Conservation (phyloP, 2,888 invertebrate genomes). For the Thyatira batis region DNA sequence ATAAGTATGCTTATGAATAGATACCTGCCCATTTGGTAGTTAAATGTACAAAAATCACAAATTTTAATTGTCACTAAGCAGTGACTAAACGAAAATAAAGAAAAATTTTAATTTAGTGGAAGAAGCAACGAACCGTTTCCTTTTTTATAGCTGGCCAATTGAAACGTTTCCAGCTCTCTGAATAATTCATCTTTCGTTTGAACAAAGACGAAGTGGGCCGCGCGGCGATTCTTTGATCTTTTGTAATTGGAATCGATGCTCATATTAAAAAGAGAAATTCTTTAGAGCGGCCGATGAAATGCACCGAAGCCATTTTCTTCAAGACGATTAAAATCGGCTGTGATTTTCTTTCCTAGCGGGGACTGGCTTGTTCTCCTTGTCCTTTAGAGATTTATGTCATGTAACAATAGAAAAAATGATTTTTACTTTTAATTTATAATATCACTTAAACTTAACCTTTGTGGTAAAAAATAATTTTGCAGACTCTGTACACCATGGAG, state of each 20-base stretch:
- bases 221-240: conserved; percentile 83
- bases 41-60: conserved; percentile 31
- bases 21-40: neutral
- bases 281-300: conserved; percentile 75
- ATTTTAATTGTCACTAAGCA: conserved; percentile 55
- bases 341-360: conserved; percentile 56
- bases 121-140: conserved; percentile 80
- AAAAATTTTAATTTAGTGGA: conserved; percentile 79
- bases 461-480: neutral
- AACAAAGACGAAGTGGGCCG: conserved; percentile 83
- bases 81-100: conserved; percentile 71
- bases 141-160: conserved; percentile 83
- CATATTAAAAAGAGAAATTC: conserved; percentile 81
- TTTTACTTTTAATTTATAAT: neutral
- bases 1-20: neutral
- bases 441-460: neutral
- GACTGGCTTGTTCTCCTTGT: conserved; percentile 29
- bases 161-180: conserved; percentile 82
- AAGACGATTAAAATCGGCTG: conserved; percentile 69
- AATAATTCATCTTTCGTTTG: conserved; percentile 83
- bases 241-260: conserved; percentile 83
- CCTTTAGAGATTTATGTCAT: conserved; percentile 18
- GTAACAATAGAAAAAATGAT: conserved; percentile 17
- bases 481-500: conserved; percentile 14
- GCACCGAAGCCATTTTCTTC: conserved; percentile 77